phyloP scores from a whole-genome alignment of 2,888 invertebrate species.

The Trachelus iudaicus region DNA sequence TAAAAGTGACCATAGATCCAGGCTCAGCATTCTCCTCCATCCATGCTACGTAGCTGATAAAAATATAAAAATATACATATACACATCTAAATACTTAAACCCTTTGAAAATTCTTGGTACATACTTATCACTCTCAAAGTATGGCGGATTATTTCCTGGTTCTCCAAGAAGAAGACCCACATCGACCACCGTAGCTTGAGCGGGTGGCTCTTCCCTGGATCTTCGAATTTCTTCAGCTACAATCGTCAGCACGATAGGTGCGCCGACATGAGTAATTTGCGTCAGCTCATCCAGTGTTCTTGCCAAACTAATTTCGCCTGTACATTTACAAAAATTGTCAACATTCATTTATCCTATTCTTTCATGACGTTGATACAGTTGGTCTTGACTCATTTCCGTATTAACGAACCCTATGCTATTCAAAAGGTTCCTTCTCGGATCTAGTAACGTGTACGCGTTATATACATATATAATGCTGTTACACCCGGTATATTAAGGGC shows the following conservation, averaged over 20 bases:
- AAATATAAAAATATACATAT: neutral
- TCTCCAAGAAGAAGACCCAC: slow-evolving; percentile 86
- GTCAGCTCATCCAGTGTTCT: slow-evolving; percentile 83
- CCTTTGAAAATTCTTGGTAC: slow-evolving; percentile 29
- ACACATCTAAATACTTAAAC: neutral
- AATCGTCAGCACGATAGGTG: slow-evolving; percentile 85
- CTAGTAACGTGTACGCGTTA: neutral
- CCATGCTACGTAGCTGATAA: slow-evolving; percentile 76
- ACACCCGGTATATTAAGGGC: neutral
- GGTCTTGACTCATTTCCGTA: neutral
- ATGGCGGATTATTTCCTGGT: slow-evolving; percentile 80
- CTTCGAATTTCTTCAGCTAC: slow-evolving; percentile 87
- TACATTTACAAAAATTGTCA: slow-evolving; percentile 25
- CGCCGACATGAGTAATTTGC: slow-evolving; percentile 83
- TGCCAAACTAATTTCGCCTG: slow-evolving; percentile 77
- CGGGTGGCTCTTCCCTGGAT: slow-evolving; percentile 78
- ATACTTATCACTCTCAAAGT: slow-evolving; percentile 84
- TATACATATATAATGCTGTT: neutral
- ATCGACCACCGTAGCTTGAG: slow-evolving; percentile 84
- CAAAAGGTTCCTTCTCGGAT: neutral
- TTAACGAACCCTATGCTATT: neutral
- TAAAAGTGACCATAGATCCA: slow-evolving; percentile 80
- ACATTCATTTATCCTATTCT: neutral
- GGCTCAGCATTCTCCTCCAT: slow-evolving; percentile 85
- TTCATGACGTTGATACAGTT: neutral